phyloP scores from a whole-genome alignment of 1,140 invertebrate genomes.

The Alviniconcha marisindica region DNA sequence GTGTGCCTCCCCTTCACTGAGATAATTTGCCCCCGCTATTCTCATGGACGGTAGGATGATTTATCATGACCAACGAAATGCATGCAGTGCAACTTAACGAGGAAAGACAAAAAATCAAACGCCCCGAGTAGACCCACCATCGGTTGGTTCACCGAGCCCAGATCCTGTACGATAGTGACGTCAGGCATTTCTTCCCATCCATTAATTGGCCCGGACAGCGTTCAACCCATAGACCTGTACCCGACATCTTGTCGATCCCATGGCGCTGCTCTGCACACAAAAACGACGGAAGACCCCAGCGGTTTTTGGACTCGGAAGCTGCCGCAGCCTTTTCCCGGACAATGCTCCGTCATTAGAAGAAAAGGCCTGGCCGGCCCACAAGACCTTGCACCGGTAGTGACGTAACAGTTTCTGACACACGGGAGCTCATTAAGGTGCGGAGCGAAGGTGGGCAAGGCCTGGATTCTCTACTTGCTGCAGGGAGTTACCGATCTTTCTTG shows the following conservation, averaged over 20 bases:
- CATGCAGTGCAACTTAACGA: too few species aligned
- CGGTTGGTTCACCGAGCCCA: too few species aligned
- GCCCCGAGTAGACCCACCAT: too few species aligned
- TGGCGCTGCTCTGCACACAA: background rate
- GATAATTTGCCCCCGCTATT: too few species aligned
- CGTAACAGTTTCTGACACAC: slow-evolving; percentile 1
- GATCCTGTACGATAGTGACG: too few species aligned
- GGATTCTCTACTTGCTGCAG: background rate
- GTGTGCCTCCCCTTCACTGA: too few species aligned
- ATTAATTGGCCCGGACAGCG: too few species aligned
- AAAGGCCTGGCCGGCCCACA: background rate
- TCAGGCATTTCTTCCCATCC: too few species aligned
- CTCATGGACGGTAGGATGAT: too few species aligned
- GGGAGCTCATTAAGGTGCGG: slow-evolving; percentile 15
- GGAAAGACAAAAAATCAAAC: too few species aligned
- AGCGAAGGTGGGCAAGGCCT: background rate
- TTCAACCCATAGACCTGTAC: background rate
- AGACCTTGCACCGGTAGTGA: slow-evolving; percentile 8
- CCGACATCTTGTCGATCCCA: background rate
- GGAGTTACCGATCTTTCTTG: slow-evolving; percentile 14
- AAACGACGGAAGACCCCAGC: background rate
- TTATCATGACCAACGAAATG: too few species aligned
- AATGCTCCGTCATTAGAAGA: slow-evolving; percentile 8
- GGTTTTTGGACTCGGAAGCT: background rate
- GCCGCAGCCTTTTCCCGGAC: background rate